Evolutionary conservation across 2,888 invertebrate genomes (phyloP).

Genomic region (Pristionchus exspectatus): DNA sequence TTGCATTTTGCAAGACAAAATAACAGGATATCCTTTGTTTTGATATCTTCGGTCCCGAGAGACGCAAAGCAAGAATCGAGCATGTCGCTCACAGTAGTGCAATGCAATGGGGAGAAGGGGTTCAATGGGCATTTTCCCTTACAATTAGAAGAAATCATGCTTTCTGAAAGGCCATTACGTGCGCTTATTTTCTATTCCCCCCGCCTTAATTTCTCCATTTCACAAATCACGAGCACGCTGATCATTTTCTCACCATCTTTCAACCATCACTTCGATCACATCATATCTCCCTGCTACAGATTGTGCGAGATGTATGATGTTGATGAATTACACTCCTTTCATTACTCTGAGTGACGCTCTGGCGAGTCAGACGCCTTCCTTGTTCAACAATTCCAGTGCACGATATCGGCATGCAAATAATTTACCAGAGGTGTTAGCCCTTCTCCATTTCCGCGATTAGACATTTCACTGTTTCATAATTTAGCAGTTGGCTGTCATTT

Average conservation of each 20-base stretch:
- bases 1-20: background rate
- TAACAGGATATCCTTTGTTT: background rate
- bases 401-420: background rate
- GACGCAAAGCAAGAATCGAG: background rate
- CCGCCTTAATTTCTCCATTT: too few species aligned
- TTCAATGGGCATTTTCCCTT: too few species aligned
- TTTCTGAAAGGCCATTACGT: too few species aligned
- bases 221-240: too few species aligned
- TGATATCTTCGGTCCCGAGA: background rate
- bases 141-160: too few species aligned
- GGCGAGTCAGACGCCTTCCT: background rate
- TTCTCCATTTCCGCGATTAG: background rate
- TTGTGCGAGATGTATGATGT: background rate
- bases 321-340: background rate
- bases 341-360: background rate
- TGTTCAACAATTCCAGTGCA: background rate
- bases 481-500: background rate
- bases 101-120: too few species aligned
- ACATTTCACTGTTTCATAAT: background rate
- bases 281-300: too few species aligned
- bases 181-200: too few species aligned
- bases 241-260: background rate
- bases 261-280: background rate
- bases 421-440: background rate
- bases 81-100: background rate